Evolutionary conservation across 2,888 invertebrate species (phyloP).

Genomic region (Phymatocera aterrima): DNA sequence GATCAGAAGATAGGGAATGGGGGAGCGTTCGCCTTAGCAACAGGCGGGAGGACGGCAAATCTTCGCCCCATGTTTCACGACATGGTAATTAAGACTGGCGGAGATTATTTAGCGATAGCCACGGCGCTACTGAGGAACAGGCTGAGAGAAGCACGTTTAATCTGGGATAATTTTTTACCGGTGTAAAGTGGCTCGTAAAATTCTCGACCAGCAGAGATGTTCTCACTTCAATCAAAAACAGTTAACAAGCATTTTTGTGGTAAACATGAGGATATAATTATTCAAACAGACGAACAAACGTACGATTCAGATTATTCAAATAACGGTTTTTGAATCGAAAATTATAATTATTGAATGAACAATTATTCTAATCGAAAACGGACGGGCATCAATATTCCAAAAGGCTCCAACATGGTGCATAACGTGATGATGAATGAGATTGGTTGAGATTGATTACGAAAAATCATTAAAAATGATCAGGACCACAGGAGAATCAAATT

Average conservation of each 20-base stretch:
- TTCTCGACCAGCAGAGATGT: background rate
- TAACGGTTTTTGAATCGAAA: background rate
- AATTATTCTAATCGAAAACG: background rate
- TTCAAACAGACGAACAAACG: background rate
- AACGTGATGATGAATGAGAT: conserved; percentile 11
- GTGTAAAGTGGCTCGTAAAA: background rate
- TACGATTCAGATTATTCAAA: background rate
- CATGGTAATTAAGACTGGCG: conserved; percentile 17
- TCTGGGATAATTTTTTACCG: conserved; percentile 6
- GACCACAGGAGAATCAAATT: background rate
- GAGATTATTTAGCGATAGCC: background rate
- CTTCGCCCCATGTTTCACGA: conserved; percentile 5
- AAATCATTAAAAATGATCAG: conserved; percentile 1
- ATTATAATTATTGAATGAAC: too few relatives aligned
- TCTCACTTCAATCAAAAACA: background rate
- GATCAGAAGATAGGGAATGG: background rate
- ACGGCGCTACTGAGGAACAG: background rate
- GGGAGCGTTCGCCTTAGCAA: background rate
- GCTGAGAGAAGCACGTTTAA: conserved; percentile 14
- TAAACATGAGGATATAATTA: background rate
- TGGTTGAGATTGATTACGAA: conserved; percentile 22
- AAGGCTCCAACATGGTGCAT: background rate
- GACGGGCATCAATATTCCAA: background rate
- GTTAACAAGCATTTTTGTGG: too few relatives aligned
- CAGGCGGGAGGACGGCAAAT: background rate